phyloP scores from a whole-genome alignment of 1,140 invertebrate genomes.

The Caenorhabditis latens region DNA sequence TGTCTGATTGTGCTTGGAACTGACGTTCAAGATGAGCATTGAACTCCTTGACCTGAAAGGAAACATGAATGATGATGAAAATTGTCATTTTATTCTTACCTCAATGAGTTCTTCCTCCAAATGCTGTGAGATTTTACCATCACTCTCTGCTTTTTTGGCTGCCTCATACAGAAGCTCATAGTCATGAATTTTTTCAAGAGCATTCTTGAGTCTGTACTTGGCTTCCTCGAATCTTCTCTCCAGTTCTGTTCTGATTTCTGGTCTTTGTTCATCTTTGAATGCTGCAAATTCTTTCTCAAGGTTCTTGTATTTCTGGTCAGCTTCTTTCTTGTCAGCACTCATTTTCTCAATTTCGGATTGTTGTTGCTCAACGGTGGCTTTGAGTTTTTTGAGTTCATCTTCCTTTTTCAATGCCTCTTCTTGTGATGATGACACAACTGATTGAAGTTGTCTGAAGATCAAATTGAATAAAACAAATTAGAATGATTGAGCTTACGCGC shows the following conservation, averaged over 20 bases:
- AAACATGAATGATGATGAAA: neutral
- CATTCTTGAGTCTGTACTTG: conserved; percentile 67
- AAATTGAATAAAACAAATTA: neutral
- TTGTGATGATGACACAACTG: conserved; percentile 41
- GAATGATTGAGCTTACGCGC: neutral
- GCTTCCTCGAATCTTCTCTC: conserved; percentile 71
- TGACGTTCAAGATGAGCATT: conserved; percentile 73
- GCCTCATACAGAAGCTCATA: conserved; percentile 57
- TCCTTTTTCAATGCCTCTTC: conserved; percentile 45
- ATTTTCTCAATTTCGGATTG: conserved; percentile 35
- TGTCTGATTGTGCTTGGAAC: conserved; percentile 75
- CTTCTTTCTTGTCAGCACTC: conserved; percentile 47
- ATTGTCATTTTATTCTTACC: neutral
- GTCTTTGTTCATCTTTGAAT: conserved; percentile 62
- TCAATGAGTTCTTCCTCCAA: conserved; percentile 65
- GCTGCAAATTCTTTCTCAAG: conserved; percentile 61
- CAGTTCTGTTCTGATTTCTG: conserved; percentile 64
- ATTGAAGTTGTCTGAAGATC: conserved; percentile 39
- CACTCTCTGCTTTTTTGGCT: conserved; percentile 54
- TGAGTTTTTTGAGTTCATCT: conserved; percentile 33
- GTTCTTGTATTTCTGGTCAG: conserved; percentile 56
- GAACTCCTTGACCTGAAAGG: conserved; percentile 69
- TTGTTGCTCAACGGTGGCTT: conserved; percentile 30
- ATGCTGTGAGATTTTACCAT: conserved; percentile 46
- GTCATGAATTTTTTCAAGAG: conserved; percentile 66